These are phyloP conservation scores for Smutsia gigantea DNA, from an alignment of 2,797 vertebrate genomes.

Conservation along the genomic window DNA sequence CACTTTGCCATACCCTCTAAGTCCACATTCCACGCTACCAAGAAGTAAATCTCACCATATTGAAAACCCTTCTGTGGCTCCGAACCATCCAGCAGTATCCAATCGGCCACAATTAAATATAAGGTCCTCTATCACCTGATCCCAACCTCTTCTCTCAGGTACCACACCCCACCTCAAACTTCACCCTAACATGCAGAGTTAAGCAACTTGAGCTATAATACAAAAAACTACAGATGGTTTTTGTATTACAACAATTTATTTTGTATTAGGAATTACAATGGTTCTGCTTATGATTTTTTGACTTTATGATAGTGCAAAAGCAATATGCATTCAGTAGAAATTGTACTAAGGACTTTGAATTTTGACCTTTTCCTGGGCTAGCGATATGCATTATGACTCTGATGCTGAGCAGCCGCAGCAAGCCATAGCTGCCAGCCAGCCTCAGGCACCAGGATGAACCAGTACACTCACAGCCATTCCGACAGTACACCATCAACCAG, in stretches of 20 bases:
- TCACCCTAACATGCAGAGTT: neutral
- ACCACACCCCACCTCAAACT: neutral
- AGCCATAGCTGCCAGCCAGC: no score
- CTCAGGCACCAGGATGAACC: no score
- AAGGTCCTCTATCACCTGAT: neutral
- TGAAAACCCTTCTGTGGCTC: neutral
- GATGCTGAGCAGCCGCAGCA: neutral
- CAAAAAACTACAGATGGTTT: neutral
- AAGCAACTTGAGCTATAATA: neutral
- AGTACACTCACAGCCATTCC: no score
- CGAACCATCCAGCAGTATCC: neutral
- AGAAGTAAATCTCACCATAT: neutral
- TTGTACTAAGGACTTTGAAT: neutral
- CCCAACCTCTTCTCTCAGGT: neutral
- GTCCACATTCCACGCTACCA: neutral
- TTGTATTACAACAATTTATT: no score
- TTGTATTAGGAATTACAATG: neutral
- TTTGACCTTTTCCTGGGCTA: neutral
- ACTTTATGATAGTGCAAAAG: neutral
- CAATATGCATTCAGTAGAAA: neutral
- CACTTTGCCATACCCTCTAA: neutral
- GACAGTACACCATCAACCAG: neutral
- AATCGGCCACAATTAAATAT: neutral
- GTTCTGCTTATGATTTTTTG: neutral
- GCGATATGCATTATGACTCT: neutral